phyloP scores from a whole-genome alignment of 2,888 invertebrate genomes.

The Gandaritis pyraliata region DNA sequence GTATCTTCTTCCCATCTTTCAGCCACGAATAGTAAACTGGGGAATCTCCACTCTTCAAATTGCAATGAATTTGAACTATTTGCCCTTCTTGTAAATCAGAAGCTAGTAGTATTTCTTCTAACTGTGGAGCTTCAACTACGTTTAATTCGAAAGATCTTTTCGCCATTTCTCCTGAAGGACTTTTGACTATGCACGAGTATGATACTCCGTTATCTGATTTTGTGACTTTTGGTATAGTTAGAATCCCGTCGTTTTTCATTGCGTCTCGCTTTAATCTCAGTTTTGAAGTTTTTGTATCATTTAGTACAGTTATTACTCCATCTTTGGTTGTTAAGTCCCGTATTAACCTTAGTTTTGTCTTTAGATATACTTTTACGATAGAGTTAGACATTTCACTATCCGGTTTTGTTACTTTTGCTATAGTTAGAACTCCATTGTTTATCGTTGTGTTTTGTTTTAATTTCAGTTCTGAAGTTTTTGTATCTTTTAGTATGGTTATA shows the following conservation, averaged over 20 bases:
- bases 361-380: too few species aligned
- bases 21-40: conserved; percentile 89
- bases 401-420: background rate
- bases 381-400: too few species aligned
- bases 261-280: conserved; percentile 55
- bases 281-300: background rate
- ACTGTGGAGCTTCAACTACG: conserved; percentile 89
- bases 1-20: conserved; percentile 87
- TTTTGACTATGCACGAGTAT: conserved; percentile 91
- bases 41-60: conserved; percentile 89
- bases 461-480: background rate
- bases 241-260: conserved; percentile 75
- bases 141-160: conserved; percentile 88
- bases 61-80: conserved; percentile 93
- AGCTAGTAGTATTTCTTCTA: conserved; percentile 93
- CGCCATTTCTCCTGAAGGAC: conserved; percentile 90
- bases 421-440: background rate
- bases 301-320: too few species aligned
- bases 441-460: background rate
- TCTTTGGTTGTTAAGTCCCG: too few species aligned
- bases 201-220: conserved; percentile 88
- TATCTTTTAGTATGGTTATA: background rate
- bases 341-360: too few species aligned
- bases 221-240: conserved; percentile 85
- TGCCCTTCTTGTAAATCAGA: conserved; percentile 92